Base-by-base conservation (phyloP, 2,888 invertebrate genomes). In the Pheosia gnoma region DNA sequence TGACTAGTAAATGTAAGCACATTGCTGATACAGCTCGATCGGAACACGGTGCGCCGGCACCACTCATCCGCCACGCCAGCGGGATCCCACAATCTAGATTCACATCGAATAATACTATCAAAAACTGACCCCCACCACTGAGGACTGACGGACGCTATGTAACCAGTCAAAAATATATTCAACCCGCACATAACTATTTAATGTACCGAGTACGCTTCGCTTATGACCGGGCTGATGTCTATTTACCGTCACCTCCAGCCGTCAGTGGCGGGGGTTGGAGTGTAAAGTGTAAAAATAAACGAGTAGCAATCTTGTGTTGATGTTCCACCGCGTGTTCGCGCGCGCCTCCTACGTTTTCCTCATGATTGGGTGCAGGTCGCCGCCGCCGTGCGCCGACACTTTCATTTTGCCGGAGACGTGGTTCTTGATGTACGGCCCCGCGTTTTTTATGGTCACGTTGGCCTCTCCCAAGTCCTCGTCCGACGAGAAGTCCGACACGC, bases 1-100 rank as follows among this genome's bases (percentile, higher is more conserved):
- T 90, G 90, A 91, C 91, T 91, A 92, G 91, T 90, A 91, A 88
- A 85, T 87, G 87, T 85, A 86, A 86, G 87, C 86, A 89, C 85
- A 89, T 83, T 85, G 83, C 78, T 84, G 83, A 82, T 81, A 83
- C 79, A 83, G 81, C 81, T 82, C 73, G 76, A 75, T 78, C 74
- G 75, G 77, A 69, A 75, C 78, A 78, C 76, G 71, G 75, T 72
- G 75, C 80, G 75, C 71, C 78, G 72, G 72, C 80, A 77, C 80
- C 72, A 76, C 73, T 78, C 72, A 81, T 85, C 85, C 82, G 80
- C 78, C 84, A 87, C 84, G 83, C 81, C 25, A 84, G 83, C 81
- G 75, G 79, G 84, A 86, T 84, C 85, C 83, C 88, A 86, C 87
- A 77, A 80, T 82, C 80, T 78, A 74, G 74, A 75, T 80, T 74